A percentile compares a stretch with the other conserved stretches of the same genome.
phyloP scores from a whole-genome alignment of 1,140 invertebrate species.

The Papilio helenus region DNA sequence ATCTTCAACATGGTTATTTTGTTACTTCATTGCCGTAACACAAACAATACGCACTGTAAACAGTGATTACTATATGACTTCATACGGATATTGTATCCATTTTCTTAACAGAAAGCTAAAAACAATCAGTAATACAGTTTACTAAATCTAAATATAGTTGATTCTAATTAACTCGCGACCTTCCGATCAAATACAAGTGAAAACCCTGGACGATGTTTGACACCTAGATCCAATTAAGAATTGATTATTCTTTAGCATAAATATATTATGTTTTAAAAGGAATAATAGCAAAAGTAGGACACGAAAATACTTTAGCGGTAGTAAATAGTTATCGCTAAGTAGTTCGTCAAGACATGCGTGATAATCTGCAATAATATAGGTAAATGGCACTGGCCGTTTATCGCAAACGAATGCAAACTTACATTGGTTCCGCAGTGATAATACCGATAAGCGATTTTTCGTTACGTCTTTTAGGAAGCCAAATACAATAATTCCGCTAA shows the following conservation, averaged over 20 bases:
- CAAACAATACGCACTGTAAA: slow-evolving; percentile 6
- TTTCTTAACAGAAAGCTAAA: too few species aligned
- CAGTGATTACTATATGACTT: background rate
- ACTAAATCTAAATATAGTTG: too few species aligned
- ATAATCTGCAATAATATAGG: slow-evolving; percentile 6
- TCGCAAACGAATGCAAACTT: slow-evolving; percentile 7
- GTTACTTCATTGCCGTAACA: slow-evolving; percentile 22
- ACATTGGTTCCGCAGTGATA: slow-evolving; percentile 8
- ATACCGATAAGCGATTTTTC: slow-evolving; percentile 9
- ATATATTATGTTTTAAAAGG: too few species aligned
- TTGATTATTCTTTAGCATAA: too few species aligned
- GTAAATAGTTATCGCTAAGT: background rate
- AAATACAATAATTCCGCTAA: background rate
- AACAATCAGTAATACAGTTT: too few species aligned
- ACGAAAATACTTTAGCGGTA: background rate
- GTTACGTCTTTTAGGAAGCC: background rate
- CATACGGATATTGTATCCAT: background rate
- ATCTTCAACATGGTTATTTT: slow-evolving; percentile 22
- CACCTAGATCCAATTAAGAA: too few species aligned
- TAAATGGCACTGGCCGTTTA: background rate
- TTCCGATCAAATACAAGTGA: too few species aligned
- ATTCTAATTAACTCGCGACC: too few species aligned
- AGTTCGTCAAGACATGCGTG: background rate
- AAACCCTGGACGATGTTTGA: too few species aligned
- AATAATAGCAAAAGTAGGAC: background rate